A percentile compares a stretch with the other conserved stretches of the same genome.
Evolutionary conservation across 2,797 vertebrate genomes (phyloP).

Genomic region (Fratercula arctica): DNA sequence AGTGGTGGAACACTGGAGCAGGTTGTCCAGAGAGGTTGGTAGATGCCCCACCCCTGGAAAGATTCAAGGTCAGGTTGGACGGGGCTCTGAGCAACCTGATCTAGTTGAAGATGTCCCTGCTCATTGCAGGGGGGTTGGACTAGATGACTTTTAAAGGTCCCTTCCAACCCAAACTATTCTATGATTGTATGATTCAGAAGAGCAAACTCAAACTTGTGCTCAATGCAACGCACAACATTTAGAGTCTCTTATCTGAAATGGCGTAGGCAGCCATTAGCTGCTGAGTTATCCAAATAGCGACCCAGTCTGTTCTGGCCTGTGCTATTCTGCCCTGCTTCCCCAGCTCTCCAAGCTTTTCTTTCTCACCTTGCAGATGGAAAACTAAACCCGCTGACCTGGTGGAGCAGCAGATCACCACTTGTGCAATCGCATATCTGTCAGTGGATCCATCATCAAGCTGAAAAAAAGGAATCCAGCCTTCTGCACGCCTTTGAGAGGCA

Average conservation of each 20-base stretch:
- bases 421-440: background rate
- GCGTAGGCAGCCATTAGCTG: background rate
- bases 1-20: background rate
- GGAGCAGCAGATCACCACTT: background rate
- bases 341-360: background rate
- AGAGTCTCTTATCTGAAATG: background rate
- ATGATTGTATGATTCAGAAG: background rate
- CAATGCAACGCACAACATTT: background rate
- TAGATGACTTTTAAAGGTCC: background rate
- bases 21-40: background rate
- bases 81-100: background rate
- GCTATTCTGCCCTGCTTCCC: background rate
- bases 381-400: background rate
- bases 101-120: background rate
- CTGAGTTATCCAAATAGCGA: background rate
- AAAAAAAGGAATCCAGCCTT: background rate
- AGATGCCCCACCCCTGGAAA: background rate
- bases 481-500: background rate
- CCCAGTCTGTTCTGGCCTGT: accelerated
- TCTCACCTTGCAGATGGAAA: accelerated
- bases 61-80: background rate
- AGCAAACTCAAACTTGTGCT: background rate
- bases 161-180: background rate
- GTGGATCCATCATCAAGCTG: background rate
- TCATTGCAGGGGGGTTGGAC: background rate